Base-by-base conservation (phyloP, 2,888 invertebrate species). In the Rosalia funebris region DNA sequence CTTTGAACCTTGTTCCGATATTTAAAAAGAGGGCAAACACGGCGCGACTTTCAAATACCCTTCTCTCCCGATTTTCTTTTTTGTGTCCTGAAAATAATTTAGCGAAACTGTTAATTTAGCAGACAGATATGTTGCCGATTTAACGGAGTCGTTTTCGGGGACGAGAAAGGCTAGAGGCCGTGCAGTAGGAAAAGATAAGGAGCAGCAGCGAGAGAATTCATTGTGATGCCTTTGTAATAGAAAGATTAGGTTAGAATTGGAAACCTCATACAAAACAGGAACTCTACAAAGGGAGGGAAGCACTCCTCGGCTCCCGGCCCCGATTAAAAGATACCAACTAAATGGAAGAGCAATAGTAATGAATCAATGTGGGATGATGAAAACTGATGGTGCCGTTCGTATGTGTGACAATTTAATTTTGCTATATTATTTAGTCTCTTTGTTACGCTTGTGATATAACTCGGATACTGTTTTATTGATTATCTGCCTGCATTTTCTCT, bases 201-300 rank as follows among this genome's bases (percentile, higher is more conserved):
- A 69, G 67, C 66, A 69, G 67, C 66, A 54, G 65, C 63, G 65
- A 64, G 59, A 54, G 67, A 70, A 74, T 74, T 73, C 74, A 73
- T 71, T 72, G 72, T 73, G 73, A 73, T 71, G 73, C 72, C 62
- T 70, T 66, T 65, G 69, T 73, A 73, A 74, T 73, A 69, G 73
- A 73, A 71, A 73, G 74, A 74, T 74, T 74, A 74, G 71, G 72
- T 67, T 69, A 66, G 74, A 71, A 73, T 71, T 71, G 74, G 68
- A 73, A 70, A 66, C 57, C 69, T 65, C 65, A 66, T 68, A 65
- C 69, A 59, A 65, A 65, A 69, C 63, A 66, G 56, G 62, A 63
- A 59, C 63, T 50, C 37, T 50, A 54, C 62, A 60, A 64, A 64
- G 65, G 57, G 62, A 66, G 50, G 46, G 62, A 50, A 58, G 55